These are phyloP conservation scores for Cettia cetti DNA, from an alignment of 2,113 vertebrate species.

Conservation along the genomic window DNA sequence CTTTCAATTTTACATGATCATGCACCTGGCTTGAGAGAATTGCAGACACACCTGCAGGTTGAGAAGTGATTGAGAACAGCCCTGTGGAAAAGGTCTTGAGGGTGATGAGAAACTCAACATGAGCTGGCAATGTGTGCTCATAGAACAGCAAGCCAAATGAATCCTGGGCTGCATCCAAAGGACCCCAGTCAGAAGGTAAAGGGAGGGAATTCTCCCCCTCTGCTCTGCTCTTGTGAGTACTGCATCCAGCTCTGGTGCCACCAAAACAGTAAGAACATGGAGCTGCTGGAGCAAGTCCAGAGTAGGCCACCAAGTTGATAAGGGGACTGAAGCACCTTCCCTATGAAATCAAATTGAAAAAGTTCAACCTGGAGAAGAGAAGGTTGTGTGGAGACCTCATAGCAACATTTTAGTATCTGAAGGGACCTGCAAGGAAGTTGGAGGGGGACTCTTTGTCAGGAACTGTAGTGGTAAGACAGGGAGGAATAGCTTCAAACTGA, in stretches of 20 bases:
- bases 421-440: accelerated
- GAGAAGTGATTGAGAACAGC: not conserved
- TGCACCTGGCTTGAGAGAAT: not conserved
- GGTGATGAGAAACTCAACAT: not conserved
- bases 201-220: not conserved
- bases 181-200: accelerated
- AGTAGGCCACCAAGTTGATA: not conserved
- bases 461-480: not conserved
- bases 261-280: not conserved
- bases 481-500: not conserved
- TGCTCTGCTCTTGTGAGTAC: not conserved
- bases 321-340: not conserved
- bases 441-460: accelerated
- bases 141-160: not conserved
- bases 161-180: not conserved
- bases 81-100: not conserved
- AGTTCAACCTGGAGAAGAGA: not conserved
- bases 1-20: not conserved
- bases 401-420: not conserved
- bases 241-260: not conserved
- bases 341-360: not conserved
- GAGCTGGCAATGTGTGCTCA: not conserved
- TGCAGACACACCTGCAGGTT: not conserved
- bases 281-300: not conserved
- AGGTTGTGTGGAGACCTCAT: not conserved